phyloP scores from a whole-genome alignment of 2,888 invertebrate species.

The Microctonus hyperodae region DNA sequence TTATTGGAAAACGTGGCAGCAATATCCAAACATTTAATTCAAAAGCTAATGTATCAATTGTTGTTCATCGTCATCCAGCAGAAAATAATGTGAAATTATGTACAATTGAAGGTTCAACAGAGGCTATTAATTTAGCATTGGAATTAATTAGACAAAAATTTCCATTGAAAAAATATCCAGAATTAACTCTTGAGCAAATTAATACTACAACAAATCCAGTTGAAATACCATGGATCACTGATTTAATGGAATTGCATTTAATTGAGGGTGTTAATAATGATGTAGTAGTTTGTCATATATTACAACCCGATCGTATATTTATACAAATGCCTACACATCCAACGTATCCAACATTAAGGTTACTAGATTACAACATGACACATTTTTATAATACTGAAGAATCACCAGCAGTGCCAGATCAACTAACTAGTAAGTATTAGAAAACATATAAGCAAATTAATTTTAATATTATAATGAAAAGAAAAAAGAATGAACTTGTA shows the following conservation, averaged over 20 bases:
- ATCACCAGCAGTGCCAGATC: conserved; percentile 81
- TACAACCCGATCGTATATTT: conserved; percentile 89
- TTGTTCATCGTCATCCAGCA: conserved; percentile 80
- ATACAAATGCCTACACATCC: conserved; percentile 96
- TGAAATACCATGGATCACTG: conserved; percentile 46
- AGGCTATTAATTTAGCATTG: conserved; percentile 82
- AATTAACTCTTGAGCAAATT: conserved; percentile 75
- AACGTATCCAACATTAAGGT: conserved; percentile 82
- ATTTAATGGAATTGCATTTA: conserved; percentile 74
- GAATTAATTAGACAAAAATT: conserved; percentile 86
- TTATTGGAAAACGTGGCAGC: conserved; percentile 85
- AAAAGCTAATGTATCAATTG: conserved; percentile 79
- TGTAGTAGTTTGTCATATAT: conserved; percentile 86
- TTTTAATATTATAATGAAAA: background rate
- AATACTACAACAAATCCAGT: conserved; percentile 46
- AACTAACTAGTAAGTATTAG: conserved; percentile 73
- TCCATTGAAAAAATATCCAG: conserved; percentile 81
- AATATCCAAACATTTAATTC: conserved; percentile 83
- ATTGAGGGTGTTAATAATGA: conserved; percentile 94
- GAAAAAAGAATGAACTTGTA: too few species aligned
- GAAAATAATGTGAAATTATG: conserved; percentile 81
- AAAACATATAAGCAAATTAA: background rate
- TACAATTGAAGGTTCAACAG: conserved; percentile 81
- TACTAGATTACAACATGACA: conserved; percentile 83
- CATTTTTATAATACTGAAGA: conserved; percentile 79